Evolutionary conservation across 2,113 vertebrate genomes (phyloP).

Genomic region (Spea bombifrons): DNA sequence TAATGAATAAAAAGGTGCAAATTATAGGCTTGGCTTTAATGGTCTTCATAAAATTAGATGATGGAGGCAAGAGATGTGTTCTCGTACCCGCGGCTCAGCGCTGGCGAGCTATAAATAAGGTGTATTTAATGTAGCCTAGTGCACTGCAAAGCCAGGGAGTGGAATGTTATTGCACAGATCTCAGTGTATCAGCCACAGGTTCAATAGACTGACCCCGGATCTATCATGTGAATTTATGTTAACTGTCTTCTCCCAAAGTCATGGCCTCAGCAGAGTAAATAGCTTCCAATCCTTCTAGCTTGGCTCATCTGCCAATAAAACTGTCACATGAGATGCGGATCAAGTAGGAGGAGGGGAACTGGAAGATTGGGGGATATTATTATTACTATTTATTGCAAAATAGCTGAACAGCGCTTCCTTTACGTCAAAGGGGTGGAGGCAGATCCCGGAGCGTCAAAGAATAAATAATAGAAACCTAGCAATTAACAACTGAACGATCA

Average conservation of each 20-base stretch:
- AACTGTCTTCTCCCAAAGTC: slow-evolving; percentile 77
- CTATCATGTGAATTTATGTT: slow-evolving; percentile 82
- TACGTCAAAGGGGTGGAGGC: too few species aligned
- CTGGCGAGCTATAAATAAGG: slow-evolving; percentile 77
- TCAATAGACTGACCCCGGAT: slow-evolving; percentile 80
- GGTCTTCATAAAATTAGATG: slow-evolving; percentile 82
- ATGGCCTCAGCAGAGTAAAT: slow-evolving; percentile 73
- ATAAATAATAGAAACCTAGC: too few species aligned
- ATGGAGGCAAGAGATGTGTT: slow-evolving; percentile 76
- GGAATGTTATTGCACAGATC: slow-evolving; percentile 70
- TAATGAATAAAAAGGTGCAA: slow-evolving; percentile 84
- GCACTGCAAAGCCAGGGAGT: slow-evolving; percentile 68
- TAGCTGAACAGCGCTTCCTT: too few species aligned
- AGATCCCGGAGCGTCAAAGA: too few species aligned
- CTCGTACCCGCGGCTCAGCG: slow-evolving; percentile 67
- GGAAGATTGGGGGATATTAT: neutral
- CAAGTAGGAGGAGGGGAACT: slow-evolving; percentile 63
- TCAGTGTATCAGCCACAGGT: slow-evolving; percentile 71
- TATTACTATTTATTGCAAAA: too few species aligned
- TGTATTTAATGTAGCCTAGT: slow-evolving; percentile 76
- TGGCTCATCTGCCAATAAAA: slow-evolving; percentile 71
- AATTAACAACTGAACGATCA: too few species aligned
- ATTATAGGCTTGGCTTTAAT: slow-evolving; percentile 77
- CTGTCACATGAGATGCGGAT: slow-evolving; percentile 65
- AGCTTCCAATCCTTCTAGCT: slow-evolving; percentile 70